Evolutionary conservation across 2,888 invertebrate genomes (phyloP), one percentile per base, ranked within the genome.

Genomic region (Drosophila phalerata): DNA sequence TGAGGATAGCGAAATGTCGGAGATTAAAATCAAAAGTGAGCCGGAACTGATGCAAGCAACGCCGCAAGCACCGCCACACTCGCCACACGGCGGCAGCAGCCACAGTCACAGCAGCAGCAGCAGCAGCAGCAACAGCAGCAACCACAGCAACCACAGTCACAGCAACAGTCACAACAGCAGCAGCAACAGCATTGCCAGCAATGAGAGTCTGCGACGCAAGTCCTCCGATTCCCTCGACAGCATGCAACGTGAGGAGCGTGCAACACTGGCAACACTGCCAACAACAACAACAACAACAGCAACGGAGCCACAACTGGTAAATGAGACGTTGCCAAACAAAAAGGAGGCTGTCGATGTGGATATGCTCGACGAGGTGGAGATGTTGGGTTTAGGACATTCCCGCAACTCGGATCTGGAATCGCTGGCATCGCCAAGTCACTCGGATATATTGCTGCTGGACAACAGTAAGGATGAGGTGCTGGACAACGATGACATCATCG

Each of bases 391-490:
- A 37, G 38, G 63, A 9, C 77, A 91, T 57, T 91, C 92, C 5
- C 90, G 91, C 8, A 85, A 81, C 47, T 92, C 92, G 5, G 92
- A 92, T 69, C 75, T 92, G 40, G 93, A 94, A 79, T 94, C 96
- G 72, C 92, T 95, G 68, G 95, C 95, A 10, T 94, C 94, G 66
- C 92, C 93, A 74, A 92, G 91, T 62, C 89, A 92, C 65, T 93
- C 93, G 53, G 95, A 94, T 79, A 93, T 94, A 89, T 81, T 92
- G 90, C 69, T 92, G 64, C 78, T 91, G 53, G 94, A 94, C 81
- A 94, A 94, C 84, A 94, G 95, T 87, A 95, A 95, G 92, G 94
- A 95, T 81, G 95, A 95, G 91, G 94, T 95, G 82, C 93, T 94
- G 91, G 94, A 94, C 90, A 94, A 94, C 85, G 95, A 95, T 79